Percentiles rank a stretch among this genome's conserved stretches.
Evolutionary conservation across 2,888 invertebrate genomes (phyloP).

Genomic region (Sipunculus nudus): DNA sequence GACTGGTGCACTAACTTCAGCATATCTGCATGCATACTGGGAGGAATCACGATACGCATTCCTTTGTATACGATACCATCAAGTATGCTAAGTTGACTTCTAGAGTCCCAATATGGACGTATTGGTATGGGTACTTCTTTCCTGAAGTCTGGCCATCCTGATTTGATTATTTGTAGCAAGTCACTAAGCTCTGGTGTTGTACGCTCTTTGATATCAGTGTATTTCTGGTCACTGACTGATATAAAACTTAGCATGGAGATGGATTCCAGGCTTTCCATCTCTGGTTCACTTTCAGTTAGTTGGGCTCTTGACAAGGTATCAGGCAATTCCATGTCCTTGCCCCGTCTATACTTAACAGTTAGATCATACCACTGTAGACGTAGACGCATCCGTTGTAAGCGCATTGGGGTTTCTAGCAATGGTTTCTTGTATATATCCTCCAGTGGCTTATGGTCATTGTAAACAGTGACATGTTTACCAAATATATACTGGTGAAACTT

Average conservation of each 20-base stretch:
- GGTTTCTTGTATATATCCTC: slow-evolving; percentile 33
- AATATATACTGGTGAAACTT: slow-evolving; percentile 39
- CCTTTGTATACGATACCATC: slow-evolving; percentile 37
- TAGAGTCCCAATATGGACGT: no score
- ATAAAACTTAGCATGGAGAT: slow-evolving; percentile 21
- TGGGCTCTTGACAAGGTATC: slow-evolving; percentile 30
- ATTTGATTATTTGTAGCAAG: slow-evolving; percentile 13
- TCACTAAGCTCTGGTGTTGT: slow-evolving; percentile 13
- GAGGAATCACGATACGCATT: slow-evolving; percentile 34
- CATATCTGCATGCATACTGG: slow-evolving; percentile 32
- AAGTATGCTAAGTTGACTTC: slow-evolving; percentile 29
- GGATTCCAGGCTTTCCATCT: no score
- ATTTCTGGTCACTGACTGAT: not conserved
- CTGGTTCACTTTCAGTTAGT: no score
- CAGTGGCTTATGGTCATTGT: slow-evolving; percentile 39
- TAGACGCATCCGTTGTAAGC: slow-evolving; percentile 42
- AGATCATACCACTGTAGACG: slow-evolving; percentile 35
- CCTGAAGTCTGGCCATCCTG: slow-evolving; percentile 35
- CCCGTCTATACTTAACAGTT: slow-evolving; percentile 24
- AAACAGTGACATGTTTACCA: slow-evolving; percentile 26
- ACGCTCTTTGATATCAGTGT: slow-evolving; percentile 1
- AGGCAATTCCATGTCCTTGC: slow-evolving; percentile 31
- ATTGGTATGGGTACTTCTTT: no score
- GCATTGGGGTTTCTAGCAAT: slow-evolving; percentile 23
- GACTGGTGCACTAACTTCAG: slow-evolving; percentile 3